Base-by-base conservation (phyloP, 2,888 invertebrate species). In the Apomyelois bistriatella region DNA sequence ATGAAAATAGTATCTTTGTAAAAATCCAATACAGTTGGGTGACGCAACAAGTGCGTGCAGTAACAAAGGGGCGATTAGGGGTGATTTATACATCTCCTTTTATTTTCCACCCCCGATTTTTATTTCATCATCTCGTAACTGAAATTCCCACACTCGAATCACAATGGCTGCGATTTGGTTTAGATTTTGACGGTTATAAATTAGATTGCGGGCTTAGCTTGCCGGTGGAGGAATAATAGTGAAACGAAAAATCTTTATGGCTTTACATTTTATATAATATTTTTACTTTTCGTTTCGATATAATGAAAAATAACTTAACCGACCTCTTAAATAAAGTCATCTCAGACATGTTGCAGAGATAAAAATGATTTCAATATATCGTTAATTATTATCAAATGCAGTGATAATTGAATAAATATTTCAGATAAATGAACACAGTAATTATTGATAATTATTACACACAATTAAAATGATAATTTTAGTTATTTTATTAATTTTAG, bases 11-110 rank as follows among this genome's bases (percentile, higher is more conserved):
- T 62, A 55, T 13, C 52, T 53, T 69, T 62, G 69, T 46, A 6
- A 51, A 51, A 72, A 65, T 68, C 68, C 70, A 63, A 62, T 74
- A 73, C 64, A 61, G 60, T 74, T 71, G 68, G 77, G 80, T 81
- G 84, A 83, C 66, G 82, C 82, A 87, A 88, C 89, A 89, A 88
- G 89, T 88, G 88, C 79, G 76, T 64, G 63, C 66, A 30, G 64
- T 58, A 82, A 87, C 82, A 87, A 88, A 82, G 75, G 58, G 68
- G 68, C 85, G 81, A 87, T 88, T 88, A 88, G 83, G 83, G 82
- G 79, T 88, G 89, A 88, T 89, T 89, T 90, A 88, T 88, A 79
- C 71, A 78, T 76, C 74, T 59, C 65, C 79, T 70, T 82, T 88
- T 85, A 83, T 85, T 85, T 84, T 83, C 81, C 85, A 82, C 85